phyloP scores from a whole-genome alignment of 2,888 invertebrate genomes.

The Machimus rusticus region DNA sequence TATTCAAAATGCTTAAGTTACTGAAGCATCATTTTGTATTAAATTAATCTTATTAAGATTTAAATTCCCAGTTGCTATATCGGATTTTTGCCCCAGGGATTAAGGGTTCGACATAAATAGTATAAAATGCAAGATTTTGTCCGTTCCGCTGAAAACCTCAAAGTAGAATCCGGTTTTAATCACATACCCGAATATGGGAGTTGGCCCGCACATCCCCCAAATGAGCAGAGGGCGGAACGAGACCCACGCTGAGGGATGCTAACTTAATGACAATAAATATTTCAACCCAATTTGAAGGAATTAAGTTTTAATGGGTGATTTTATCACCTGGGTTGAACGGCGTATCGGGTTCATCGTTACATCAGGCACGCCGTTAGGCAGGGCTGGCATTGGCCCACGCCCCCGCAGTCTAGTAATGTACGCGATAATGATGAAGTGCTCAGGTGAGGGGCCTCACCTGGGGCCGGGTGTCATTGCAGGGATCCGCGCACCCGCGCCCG shows the following conservation, averaged over 20 bases:
- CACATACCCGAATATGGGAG: neutral
- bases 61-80: neutral
- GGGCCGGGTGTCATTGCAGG: neutral
- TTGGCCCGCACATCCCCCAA: neutral
- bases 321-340: neutral
- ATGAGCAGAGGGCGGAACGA: neutral
- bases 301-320: slow-evolving; percentile 36
- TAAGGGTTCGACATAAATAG: neutral
- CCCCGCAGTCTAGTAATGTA: slow-evolving; percentile 6
- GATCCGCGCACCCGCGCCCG: neutral
- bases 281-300: slow-evolving; percentile 36
- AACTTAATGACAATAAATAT: slow-evolving; percentile 39
- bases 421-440: slow-evolving; percentile 30
- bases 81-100: neutral
- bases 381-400: neutral
- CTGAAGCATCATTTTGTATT: neutral
- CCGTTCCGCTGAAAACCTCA: neutral
- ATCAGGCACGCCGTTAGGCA: slow-evolving; percentile 13
- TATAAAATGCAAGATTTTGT: neutral
- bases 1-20: neutral
- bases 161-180: neutral
- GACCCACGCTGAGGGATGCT: neutral
- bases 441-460: neutral
- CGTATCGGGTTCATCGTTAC: slow-evolving; percentile 33
- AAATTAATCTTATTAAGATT: neutral